phyloP scores from a whole-genome alignment of 2,113 vertebrate species.

The Salvelinus alpinus region DNA sequence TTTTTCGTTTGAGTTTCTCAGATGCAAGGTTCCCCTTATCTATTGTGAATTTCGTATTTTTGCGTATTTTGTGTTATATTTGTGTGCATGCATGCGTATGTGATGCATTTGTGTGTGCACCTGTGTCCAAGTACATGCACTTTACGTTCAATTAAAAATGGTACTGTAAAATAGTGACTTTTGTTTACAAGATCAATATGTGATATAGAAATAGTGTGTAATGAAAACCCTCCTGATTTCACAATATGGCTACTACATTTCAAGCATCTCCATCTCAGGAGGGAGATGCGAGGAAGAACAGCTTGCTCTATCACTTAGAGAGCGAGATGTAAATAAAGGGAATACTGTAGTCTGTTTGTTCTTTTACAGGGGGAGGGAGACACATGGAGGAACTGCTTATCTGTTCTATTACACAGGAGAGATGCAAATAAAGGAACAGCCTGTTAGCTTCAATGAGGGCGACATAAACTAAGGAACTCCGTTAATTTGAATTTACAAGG shows the following conservation, averaged over 20 bases:
- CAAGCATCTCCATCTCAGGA: background rate
- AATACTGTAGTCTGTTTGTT: constrained; percentile 39
- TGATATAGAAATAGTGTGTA: constrained; percentile 24
- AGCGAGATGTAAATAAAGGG: constrained; percentile 56
- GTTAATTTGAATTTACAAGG: background rate
- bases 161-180: too few relatives aligned
- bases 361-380: constrained; percentile 9
- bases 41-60: background rate
- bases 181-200: constrained; percentile 45
- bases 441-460: background rate
- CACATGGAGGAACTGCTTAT: constrained; percentile 29
- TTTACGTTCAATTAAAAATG: background rate
- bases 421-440: constrained; percentile 37
- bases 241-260: background rate
- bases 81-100: background rate
- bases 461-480: background rate
- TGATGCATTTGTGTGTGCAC: background rate
- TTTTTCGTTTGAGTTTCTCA: constrained; percentile 8
- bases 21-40: constrained; percentile 8
- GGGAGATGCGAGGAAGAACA: constrained; percentile 16
- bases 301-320: constrained; percentile 22
- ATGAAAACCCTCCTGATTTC: too few relatives aligned
- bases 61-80: background rate
- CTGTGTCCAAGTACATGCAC: background rate
- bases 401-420: constrained; percentile 32